A percentile compares a stretch with the other conserved stretches of the same genome.
These are phyloP conservation scores for Hypotaenidia okinawae DNA, from an alignment of 2,797 vertebrate species.

Conservation along the genomic window DNA sequence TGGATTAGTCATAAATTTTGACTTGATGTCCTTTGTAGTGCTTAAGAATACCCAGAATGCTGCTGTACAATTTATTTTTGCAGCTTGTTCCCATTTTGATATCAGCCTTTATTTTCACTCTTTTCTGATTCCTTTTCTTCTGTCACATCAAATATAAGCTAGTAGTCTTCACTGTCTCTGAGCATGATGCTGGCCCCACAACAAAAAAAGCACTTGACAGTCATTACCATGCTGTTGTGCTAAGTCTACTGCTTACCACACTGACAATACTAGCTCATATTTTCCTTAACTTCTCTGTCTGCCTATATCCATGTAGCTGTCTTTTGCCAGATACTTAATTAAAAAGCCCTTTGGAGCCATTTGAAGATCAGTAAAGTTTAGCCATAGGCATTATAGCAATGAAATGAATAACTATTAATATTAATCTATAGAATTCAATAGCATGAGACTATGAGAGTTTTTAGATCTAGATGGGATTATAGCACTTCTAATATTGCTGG, in stretches of 20 bases:
- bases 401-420: background rate
- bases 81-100: background rate
- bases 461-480: background rate
- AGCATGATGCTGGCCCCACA: background rate
- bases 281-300: background rate
- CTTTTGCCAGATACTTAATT: background rate
- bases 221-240: background rate
- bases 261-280: background rate
- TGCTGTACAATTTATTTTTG: background rate
- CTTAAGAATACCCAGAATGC: background rate
- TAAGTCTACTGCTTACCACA: background rate
- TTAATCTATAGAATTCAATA: background rate
- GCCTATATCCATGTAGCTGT: background rate
- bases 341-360: background rate
- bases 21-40: background rate
- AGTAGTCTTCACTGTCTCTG: background rate
- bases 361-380: background rate
- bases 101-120: background rate
- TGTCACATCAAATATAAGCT: background rate
- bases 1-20: background rate
- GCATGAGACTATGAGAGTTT: background rate
- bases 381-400: background rate
- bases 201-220: background rate
- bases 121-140: background rate
- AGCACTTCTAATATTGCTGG: background rate